Percentiles rank a stretch among this genome's conserved stretches.
Evolutionary conservation across 2,888 invertebrate species (phyloP).

Genomic region (Lithophane leautieri): DNA sequence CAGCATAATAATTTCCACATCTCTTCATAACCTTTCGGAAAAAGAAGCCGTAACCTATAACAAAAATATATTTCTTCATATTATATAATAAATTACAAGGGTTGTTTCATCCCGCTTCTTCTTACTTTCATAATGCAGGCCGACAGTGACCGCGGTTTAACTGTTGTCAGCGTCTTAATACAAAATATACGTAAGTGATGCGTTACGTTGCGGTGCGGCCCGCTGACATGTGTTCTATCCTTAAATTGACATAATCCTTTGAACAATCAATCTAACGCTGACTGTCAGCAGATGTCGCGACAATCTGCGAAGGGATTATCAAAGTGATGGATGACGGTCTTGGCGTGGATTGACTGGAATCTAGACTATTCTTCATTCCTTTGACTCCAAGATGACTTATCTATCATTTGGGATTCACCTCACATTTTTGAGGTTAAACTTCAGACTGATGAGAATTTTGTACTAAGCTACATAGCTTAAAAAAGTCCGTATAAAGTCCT

Average conservation of each 20-base stretch:
- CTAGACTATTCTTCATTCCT: constrained; percentile 26
- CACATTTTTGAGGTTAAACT: neutral
- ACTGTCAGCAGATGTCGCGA: constrained; percentile 37
- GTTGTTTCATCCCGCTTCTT: too few species aligned
- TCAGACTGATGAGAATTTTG: neutral
- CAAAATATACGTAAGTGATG: neutral
- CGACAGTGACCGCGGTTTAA: too few species aligned
- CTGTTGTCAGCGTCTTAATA: too few species aligned
- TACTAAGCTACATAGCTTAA: too few species aligned
- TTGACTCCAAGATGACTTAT: constrained; percentile 8
- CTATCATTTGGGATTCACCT: constrained; percentile 10
- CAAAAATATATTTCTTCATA: neutral
- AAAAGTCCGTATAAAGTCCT: neutral
- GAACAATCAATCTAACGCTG: constrained; percentile 49
- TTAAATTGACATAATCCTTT: constrained; percentile 26
- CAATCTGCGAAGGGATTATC: constrained; percentile 45
- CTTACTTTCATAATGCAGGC: too few species aligned
- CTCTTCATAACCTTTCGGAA: too few species aligned
- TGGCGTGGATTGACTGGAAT: constrained; percentile 21
- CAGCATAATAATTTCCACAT: neutral
- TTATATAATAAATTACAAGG: too few species aligned
- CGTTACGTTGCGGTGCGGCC: neutral
- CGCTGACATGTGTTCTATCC: too few species aligned
- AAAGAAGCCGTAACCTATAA: neutral
- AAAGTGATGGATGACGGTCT: constrained; percentile 46